Base-by-base conservation (phyloP, 1,140 invertebrate genomes). In the Drosophila malerkotliana region DNA sequence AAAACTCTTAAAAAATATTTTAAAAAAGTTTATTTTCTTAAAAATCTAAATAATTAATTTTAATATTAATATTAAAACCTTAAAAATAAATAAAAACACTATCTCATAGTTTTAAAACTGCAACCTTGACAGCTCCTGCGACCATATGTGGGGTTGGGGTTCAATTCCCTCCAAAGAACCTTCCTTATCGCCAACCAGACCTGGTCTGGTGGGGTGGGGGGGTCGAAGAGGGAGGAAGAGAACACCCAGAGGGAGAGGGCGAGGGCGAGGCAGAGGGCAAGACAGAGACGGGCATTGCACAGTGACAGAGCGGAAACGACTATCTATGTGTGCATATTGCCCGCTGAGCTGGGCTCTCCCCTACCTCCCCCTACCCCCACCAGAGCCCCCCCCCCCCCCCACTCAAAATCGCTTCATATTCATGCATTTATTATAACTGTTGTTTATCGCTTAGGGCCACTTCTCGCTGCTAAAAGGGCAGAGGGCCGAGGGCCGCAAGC, bases 361-460 rank as follows among this genome's bases (percentile, higher is more conserved):
- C 21, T 21, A 2, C 21, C 21, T 21, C 21, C 21, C 21, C 21
- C 21, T 3, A 2, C 21, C 21, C 21, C 3, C 21, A 4, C 26
- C 26, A 56, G 18, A 18, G 18, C 18, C 21, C 21, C 18, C 18
- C 18, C 18, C 18, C 1, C 18, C 2, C 18, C 26, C 26, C 26
- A 56, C 21, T 18, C 37, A 6, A 32, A 47, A 39, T 64, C 63
- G 63, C 63, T 41, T 63, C 34, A 52, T 52, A 67, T 67, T 67
- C 62, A 52, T 67, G 59, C 41, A 45, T 64, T 67, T 52, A 67
- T 64, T 64, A 67, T 67, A 64, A 67, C 63, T 52, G 59, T 67
- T 67, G 45, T 49, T 47, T 26, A 44, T 24, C 14, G 51, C 51
- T 37, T 37, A 39, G 21, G 21, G 21, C 49, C 49, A 51, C 34